Conservation (phyloP, 2,113 vertebrate species). For the Ammodytes dubius region DNA sequence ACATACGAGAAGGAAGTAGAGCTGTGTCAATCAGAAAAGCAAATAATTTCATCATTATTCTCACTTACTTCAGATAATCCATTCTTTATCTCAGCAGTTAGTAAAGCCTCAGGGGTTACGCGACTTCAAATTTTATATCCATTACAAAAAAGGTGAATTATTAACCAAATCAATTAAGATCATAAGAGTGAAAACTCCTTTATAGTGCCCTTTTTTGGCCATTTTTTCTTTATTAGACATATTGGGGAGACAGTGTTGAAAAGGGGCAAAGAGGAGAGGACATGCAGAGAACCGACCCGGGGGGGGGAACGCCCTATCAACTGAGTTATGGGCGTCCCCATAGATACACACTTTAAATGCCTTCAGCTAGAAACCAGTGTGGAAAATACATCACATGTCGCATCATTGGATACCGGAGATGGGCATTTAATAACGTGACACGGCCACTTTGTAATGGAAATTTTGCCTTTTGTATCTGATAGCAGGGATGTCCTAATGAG, state of each 20-base stretch:
- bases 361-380: not conserved
- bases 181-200: not conserved
- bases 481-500: slow-evolving; percentile 29
- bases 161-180: slow-evolving; percentile 1
- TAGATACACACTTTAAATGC: not conserved
- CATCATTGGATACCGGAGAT: slow-evolving; percentile 3
- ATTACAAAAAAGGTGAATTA: slow-evolving; percentile 14
- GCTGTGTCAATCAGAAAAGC: slow-evolving; percentile 28
- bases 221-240: not conserved
- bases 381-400: slow-evolving; percentile 1
- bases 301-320: too few relatives aligned
- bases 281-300: too few relatives aligned
- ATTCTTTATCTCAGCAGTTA: slow-evolving; percentile 26
- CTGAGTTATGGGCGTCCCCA: too few relatives aligned
- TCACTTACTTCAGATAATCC: slow-evolving; percentile 26
- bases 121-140: slow-evolving; percentile 14
- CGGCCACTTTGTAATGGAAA: slow-evolving; percentile 51
- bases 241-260: too few relatives aligned
- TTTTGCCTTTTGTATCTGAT: slow-evolving; percentile 34
- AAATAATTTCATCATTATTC: slow-evolving; percentile 39
- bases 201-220: not conserved
- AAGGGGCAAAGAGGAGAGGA: too few relatives aligned
- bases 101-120: slow-evolving; percentile 17
- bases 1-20: slow-evolving; percentile 7
- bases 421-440: slow-evolving; percentile 18